Evolutionary conservation across 2,888 invertebrate species (phyloP).

Genomic region (Noctua pronuba): DNA sequence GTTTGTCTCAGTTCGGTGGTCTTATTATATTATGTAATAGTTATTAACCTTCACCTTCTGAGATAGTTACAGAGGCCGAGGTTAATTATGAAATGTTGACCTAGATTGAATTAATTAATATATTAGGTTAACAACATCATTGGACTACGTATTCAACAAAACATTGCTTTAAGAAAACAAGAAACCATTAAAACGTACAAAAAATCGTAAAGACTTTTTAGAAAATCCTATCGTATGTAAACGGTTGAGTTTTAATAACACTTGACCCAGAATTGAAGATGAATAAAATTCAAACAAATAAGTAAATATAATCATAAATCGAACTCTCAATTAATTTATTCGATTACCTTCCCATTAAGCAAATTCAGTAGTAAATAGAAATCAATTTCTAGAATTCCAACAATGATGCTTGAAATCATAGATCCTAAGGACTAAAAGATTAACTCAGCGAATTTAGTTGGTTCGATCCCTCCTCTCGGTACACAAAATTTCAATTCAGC

Average conservation of each 20-base stretch:
- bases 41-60: constrained; percentile 14
- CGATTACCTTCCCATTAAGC: not conserved
- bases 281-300: not conserved
- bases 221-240: not conserved
- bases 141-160: not conserved
- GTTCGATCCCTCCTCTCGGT: not conserved
- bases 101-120: not conserved
- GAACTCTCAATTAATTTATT: constrained; percentile 3
- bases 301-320: not conserved
- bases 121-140: not conserved
- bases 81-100: not conserved
- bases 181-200: not conserved
- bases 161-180: not conserved
- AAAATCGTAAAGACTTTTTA: not conserved
- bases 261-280: not conserved
- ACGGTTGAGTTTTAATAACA: not conserved
- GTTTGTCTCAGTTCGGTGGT: constrained; percentile 15
- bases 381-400: not conserved
- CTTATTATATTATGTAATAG: constrained; percentile 22
- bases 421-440: constrained; percentile 4
- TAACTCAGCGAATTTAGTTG: constrained; percentile 33
- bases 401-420: not conserved
- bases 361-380: constrained; percentile 5
- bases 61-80: constrained; percentile 19
- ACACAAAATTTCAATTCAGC: constrained; percentile 33